Evolutionary conservation across 1,140 invertebrate species (phyloP), one percentile per base, ranked within the genome.

Genomic region (Calephelis nemesis): DNA sequence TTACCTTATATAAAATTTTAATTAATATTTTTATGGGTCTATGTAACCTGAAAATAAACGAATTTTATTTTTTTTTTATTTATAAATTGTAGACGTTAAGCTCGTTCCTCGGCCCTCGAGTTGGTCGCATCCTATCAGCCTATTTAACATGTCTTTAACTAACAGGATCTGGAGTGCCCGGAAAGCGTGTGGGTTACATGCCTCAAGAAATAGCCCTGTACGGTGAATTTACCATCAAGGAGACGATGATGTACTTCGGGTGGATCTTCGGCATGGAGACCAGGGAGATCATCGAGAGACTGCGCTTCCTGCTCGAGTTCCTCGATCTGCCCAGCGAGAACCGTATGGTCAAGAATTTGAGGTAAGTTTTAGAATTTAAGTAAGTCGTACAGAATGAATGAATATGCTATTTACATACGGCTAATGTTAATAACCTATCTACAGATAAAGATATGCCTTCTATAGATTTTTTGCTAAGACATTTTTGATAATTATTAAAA

Each of bases 161-260:
- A 19, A 11, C 76, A 93, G 95, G 95, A 4, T 96, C 95, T 0
- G 97, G 97, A 0, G 96, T 98, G 4, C 97, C 97, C 1, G 97
- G 97, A 10, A 97, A 96, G 81, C 93, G 97, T 9, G 96, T 96
- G 12, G 95, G 96, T 8, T 96, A 96, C 84, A 96, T 96, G 95
- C 95, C 95, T 0, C 95, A 98, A 88, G 98, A 99, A 91, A 97
- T 98, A 30, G 98, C 98, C 0, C 92, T 99, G 0, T 99, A 98
- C 86, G 96, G 97, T 0, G 97, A 99, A 88, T 98, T 99, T 88
- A 97, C 97, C 0, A 99, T 99, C 71, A 94, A 95, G 69, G 98
- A 99, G 85, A 99, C 98, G 0, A 96, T 99, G 94, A 95, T 97
- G 93, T 99, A 98, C 85, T 99, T 99, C 88, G 98, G 98, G n/a